Conservation (phyloP, 2,113 vertebrate genomes). For the Fulmarus glacialis region DNA sequence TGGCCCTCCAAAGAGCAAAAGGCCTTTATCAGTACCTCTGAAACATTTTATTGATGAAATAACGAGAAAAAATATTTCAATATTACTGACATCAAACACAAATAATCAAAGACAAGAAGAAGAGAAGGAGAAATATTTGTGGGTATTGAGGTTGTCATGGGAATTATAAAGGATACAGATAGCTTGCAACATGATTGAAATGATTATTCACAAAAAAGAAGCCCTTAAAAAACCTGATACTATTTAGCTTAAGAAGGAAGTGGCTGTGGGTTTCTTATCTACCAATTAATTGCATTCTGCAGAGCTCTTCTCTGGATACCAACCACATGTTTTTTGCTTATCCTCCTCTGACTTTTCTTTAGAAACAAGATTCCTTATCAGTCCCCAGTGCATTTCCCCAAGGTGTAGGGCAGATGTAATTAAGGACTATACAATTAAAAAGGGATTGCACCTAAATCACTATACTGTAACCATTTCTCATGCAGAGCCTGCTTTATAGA, state of each 20-base stretch:
- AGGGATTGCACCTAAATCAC: slow-evolving; percentile 1
- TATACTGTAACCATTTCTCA: neutral
- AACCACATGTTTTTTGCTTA: neutral
- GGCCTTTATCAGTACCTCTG: neutral
- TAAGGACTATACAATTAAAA: slow-evolving; percentile 35
- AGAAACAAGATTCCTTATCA: slow-evolving; percentile 27
- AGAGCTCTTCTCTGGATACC: neutral
- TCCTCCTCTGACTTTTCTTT: neutral
- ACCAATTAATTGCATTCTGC: slow-evolving; percentile 1
- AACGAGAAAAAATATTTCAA: neutral
- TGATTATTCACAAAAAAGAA: neutral
- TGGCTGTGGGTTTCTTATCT: neutral
- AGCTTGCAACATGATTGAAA: neutral
- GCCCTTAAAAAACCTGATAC: neutral
- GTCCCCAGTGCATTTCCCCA: neutral
- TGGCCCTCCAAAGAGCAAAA: neutral
- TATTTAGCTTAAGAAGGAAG: neutral
- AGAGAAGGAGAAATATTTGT: neutral
- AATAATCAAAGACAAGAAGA: neutral
- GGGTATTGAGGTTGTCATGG: neutral
- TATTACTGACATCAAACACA: neutral
- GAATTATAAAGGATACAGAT: neutral
- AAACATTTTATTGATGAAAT: neutral
- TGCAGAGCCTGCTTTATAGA: neutral
- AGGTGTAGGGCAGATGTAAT: neutral